A percentile compares a stretch with the other conserved stretches of the same genome.
Conservation (phyloP, 2,113 vertebrate genomes). For the Marcusenius ussheri region DNA sequence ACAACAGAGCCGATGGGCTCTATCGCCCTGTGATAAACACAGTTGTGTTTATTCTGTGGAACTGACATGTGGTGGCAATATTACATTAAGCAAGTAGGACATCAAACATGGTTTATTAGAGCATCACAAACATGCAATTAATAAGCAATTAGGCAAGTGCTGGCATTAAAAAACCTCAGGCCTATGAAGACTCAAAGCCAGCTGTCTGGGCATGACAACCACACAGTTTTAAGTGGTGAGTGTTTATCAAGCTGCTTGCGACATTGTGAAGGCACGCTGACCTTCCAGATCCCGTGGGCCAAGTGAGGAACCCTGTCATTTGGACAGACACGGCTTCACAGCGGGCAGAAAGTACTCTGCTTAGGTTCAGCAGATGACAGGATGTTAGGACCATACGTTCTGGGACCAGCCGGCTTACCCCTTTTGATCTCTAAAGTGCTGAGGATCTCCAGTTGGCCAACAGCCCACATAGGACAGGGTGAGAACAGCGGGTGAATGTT, state of each 20-base stretch:
- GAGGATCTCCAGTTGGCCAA: neutral
- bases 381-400: neutral
- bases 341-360: neutral
- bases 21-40: neutral
- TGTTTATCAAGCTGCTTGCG: neutral
- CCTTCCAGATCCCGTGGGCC: neutral
- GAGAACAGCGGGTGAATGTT: conserved; percentile 4
- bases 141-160: neutral
- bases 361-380: neutral
- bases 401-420: neutral
- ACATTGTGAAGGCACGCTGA: neutral
- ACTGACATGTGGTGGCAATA: neutral
- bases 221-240: neutral
- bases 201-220: neutral
- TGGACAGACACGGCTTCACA: neutral
- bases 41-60: neutral
- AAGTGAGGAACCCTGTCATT: neutral
- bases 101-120: neutral
- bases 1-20: neutral
- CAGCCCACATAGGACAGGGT: neutral
- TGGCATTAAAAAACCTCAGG: neutral
- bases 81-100: neutral
- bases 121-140: neutral
- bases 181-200: neutral
- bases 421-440: conserved; percentile 3